phyloP scores from a whole-genome alignment of 2,888 invertebrate genomes.

The Stenichneumon culpator region DNA sequence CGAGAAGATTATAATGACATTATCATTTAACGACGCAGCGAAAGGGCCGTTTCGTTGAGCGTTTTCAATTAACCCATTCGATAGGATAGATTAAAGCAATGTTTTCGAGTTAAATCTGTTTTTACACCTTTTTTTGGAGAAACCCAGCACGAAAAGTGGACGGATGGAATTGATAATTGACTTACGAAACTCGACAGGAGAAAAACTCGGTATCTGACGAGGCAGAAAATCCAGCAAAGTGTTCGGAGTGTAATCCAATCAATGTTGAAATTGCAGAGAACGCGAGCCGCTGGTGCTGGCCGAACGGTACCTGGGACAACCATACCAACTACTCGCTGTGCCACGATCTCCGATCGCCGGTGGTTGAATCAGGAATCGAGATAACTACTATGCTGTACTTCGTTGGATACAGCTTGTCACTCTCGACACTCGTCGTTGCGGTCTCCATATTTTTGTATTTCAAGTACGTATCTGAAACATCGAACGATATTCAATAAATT shows the following conservation, averaged over 20 bases:
- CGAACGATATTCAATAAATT: not conserved
- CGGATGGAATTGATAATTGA: not conserved
- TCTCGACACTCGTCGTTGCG: constrained; percentile 93
- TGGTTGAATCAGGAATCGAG: constrained; percentile 87
- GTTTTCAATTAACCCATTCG: too few relatives aligned
- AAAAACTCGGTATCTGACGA: not conserved
- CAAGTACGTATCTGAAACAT: constrained; percentile 89
- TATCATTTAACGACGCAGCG: not conserved
- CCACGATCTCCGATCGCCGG: constrained; percentile 87
- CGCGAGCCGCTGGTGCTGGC: constrained; percentile 91
- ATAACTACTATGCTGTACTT: constrained; percentile 93
- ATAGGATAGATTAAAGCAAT: too few relatives aligned
- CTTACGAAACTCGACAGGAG: not conserved
- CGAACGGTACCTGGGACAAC: constrained; percentile 94
- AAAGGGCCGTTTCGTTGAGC: too few relatives aligned
- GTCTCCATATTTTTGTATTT: constrained; percentile 95
- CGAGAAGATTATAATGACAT: not conserved
- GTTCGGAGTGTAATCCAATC: constrained; percentile 15
- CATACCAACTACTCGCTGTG: constrained; percentile 92
- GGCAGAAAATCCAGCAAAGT: constrained; percentile 12
- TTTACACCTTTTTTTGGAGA: too few relatives aligned
- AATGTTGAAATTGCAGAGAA: constrained; percentile 89
- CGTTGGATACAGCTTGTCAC: constrained; percentile 93
- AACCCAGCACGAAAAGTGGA: not conserved
- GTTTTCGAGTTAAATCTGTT: too few relatives aligned